Base-by-base conservation (phyloP, 2,113 vertebrate genomes). In the Oncorhynchus keta region DNA sequence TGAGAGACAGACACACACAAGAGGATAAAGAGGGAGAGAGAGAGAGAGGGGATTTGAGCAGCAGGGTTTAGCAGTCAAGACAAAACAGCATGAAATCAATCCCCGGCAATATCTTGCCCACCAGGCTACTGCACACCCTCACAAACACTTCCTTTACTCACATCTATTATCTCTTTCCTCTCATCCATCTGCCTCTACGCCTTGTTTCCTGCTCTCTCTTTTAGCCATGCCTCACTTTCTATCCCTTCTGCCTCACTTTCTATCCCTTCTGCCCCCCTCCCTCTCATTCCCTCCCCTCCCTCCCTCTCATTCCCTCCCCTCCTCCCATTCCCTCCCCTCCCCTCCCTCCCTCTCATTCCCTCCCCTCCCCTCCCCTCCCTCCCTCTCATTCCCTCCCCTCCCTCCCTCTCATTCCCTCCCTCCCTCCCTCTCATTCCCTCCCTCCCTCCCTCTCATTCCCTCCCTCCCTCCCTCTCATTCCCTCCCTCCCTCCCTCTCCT, bases 221-320 rank as follows among this genome's bases (percentile, higher is more conserved):
- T 87, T 76, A 64, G 72, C 78, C 77, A 77, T 69, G 84, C 85
- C 87, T 84, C 75, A 61, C 85, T 79, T 83, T 87, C 81, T 8
- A 1, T 20, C 18, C 24, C n/a, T n/a, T n/a, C n/a, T 69, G 84
- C 85, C 87, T 84, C 75, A 61, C 85, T 79, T 83, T 87, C 81
- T 24, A 18, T 26, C 14, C 28, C 11, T 22, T 45, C 35, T 16
- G 4, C 2, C 22, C 3, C 30, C 62, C 28, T 24, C 30, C 30
- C 0, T 0, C 30, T 0, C 30, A 24, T 24, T 24, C 24, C 24
- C 24, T 24, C 24, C 24, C 24, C 24, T 24, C 24, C 24, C 24
- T 24, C 24, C 24, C 24, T 24, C 24, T 24, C 24, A 24, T 24
- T 24, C 24, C 24, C 24, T 24, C 24, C 24, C 24, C 24, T 24